Base-by-base conservation (phyloP, 2,888 invertebrate genomes). In the Trichogramma evanescens region DNA sequence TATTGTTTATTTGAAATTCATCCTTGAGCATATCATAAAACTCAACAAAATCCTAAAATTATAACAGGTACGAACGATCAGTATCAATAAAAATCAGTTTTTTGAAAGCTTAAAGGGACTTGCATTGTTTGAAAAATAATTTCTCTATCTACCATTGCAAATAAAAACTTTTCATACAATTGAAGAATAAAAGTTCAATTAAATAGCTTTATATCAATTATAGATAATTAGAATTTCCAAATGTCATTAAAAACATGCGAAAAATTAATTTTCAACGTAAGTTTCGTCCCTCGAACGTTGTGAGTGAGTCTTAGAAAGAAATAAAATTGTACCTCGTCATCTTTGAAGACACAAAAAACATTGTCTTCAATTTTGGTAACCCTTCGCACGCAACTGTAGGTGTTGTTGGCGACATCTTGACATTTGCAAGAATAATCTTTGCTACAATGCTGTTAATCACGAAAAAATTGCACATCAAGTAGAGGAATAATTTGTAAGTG, bases 321-420 rank as follows among this genome's bases (percentile, higher is more conserved):
- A 51, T 50, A n/a, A 6, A n/a, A 3, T 13, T 51, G 43, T 56
- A 67, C 64, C 50, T 64, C 65, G 64, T 79, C 66, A 65, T 88
- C 87, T 26, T 78, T 75, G 68, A 89, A 88, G 54, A 80, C 68
- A 72, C 89, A 89, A 71, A 84, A 85, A 66, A 89, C 83, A 66
- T 83, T 81, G 69, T 86, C 80, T 44, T 80, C 72, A 1, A 74
- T 66, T 0, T 79, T 69, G 0, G 84, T 81, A 53, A 92, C 75
- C 68, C 86, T 83, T 42, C 92, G 78, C n/a, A 93, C 71, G 71
- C 94, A 95, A 0, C 81, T 80, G 71, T 86, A 95, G 0, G 93
- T 92, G 73, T 95, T 95, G 75, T 95, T 95, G 68, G 77, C 82
- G 0, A 87, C 79, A 76, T 95, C 94, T 73, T 93, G 89, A 71